Evolutionary conservation across 2,888 invertebrate species (phyloP), one percentile per base, ranked within the genome.

Genomic region (Phalera bucephala): DNA sequence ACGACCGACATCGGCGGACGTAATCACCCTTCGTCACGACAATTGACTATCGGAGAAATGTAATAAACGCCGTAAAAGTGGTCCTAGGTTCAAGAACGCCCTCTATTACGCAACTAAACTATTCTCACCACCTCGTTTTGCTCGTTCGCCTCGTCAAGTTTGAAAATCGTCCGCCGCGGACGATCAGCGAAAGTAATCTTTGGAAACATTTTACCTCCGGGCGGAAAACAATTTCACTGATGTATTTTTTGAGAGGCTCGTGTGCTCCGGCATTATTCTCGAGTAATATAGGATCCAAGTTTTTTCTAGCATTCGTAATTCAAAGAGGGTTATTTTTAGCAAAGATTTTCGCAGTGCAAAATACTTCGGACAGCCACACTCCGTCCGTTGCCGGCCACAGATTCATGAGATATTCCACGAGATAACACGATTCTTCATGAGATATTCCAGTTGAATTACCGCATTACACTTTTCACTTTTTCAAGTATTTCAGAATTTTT

Each of bases 111-210:
- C 40, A 39, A 33, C 36, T 53, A 54, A 64, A 70, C 69, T 65
- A 65, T 72, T 74, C 44, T 56, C 65, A 70, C 71, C 66, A 73
- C 64, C 61, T 64, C 52, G 59, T 52, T 52, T 42, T 55, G 44
- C 60, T 54, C 47, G 68, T 64, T 72, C 63, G 61, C 64, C 57
- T 61, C 70, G 67, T 74, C 72, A 70, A 72, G 53, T 66, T 62
- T 59, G 73, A 69, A 73, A 73, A 72, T 72, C 72, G 74, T 64
- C 72, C 66, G 59, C 74, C 49, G 59, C 59, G 64, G 65, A 60
- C 71, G 74, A 74, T 77, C 72, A 71, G 63, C 64, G 56, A 73
- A 76, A 73, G 77, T 78, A 79, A 79, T 79, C 71, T 73, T 69
- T 63, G 65, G 69, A 65, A 71, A 70, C 75, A 76, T 76, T 70